Conservation (phyloP, 2,113 vertebrate species). For the Myxocyprinus asiaticus region DNA sequence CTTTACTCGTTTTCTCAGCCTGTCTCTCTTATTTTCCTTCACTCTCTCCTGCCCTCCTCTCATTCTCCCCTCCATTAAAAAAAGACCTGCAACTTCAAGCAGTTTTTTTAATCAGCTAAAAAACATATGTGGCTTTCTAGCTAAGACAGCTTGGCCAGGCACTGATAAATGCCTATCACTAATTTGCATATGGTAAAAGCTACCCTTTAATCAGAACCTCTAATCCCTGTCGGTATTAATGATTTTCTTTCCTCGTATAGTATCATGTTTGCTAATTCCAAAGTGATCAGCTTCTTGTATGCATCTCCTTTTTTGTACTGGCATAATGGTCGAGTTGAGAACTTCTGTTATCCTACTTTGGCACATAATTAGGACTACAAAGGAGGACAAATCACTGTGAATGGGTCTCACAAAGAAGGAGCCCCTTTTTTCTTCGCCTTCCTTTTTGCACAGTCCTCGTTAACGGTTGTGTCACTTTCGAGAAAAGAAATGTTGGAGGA, state of each 20-base stretch:
- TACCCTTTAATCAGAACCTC: conserved; percentile 99
- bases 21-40: conserved; percentile 53
- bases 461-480: conserved; percentile 75
- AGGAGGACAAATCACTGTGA: conserved; percentile 97
- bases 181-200: conserved; percentile 99
- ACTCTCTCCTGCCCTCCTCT: conserved; percentile 23
- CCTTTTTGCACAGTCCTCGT: conserved; percentile 67
- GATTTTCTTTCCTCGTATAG: conserved; percentile 84
- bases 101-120: conserved; percentile 98
- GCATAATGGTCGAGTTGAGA: conserved; percentile 99
- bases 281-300: conserved; percentile 99
- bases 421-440: conserved; percentile 64
- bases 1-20: conserved; percentile 54
- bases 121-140: conserved; percentile 99
- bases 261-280: conserved; percentile 99
- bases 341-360: conserved; percentile 99
- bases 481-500: conserved; percentile 57
- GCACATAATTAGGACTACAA: conserved; percentile 99
- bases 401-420: conserved; percentile 88
- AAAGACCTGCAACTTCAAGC: conserved; percentile 97
- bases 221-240: conserved; percentile 99
- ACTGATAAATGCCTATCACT: conserved; percentile 99
- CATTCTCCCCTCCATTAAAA: conserved; percentile 62
- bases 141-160: conserved; percentile 98
- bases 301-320: conserved; percentile 99